Percentiles rank a stretch among this genome's conserved stretches.
These are phyloP conservation scores for chimpanzee (Pan troglodytes) DNA, from an alignment of 2,113 vertebrate genomes.

Conservation along the genomic window NHGRI_mPanTro3-v2.1_pri NC_072421.2:95876001-95876500, in stretches of 20 bases:
- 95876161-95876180: neutral
- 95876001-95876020: neutral
- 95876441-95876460: neutral
- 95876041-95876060: neutral
- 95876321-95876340: neutral
- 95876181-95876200: neutral
- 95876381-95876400: neutral
- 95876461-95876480: neutral
- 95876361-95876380: neutral
- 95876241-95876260: neutral
- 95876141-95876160: neutral
- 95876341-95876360: neutral
- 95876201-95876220: neutral
- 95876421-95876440: neutral
- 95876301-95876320: constrained; percentile 19
- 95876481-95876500: neutral
- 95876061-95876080: neutral
- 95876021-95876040: neutral
- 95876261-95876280: constrained; percentile 28
- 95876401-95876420: neutral
- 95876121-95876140: neutral
- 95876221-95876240: neutral
- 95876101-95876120: neutral
- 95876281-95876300: neutral
- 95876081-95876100: neutral